Conservation (phyloP, 2,888 invertebrate genomes). For the Andrena minutula region DNA sequence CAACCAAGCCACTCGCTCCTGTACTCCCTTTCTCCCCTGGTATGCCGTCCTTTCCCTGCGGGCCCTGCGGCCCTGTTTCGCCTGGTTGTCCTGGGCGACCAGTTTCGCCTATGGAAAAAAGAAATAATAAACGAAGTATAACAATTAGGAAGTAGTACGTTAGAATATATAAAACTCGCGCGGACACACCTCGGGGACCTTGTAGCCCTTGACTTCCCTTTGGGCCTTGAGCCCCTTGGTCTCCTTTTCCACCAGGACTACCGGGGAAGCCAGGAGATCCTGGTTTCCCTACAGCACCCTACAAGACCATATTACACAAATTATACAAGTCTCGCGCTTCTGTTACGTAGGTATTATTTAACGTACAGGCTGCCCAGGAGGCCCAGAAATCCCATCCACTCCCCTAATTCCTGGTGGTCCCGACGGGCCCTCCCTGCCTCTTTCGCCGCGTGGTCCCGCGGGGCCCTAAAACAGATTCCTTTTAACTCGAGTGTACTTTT, state of each 20-base stretch:
- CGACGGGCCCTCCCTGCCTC: constrained; percentile 93
- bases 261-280: constrained; percentile 95
- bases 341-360: constrained; percentile 1
- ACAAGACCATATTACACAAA: constrained; percentile 56
- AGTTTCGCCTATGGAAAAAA: constrained; percentile 87
- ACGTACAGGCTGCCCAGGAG: constrained; percentile 91
- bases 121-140: background rate
- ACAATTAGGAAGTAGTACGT: background rate
- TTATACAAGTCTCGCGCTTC: background rate
- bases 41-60: constrained; percentile 92
- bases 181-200: constrained; percentile 89
- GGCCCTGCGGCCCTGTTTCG: constrained; percentile 91
- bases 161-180: background rate
- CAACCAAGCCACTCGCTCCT: constrained; percentile 90
- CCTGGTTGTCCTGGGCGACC: constrained; percentile 92
- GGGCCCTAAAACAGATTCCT: constrained; percentile 87
- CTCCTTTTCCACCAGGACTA: constrained; percentile 92
- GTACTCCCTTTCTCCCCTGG: constrained; percentile 92
- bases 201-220: constrained; percentile 94
- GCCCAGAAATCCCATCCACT: constrained; percentile 91
- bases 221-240: constrained; percentile 90
- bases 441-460: constrained; percentile 92
- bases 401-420: constrained; percentile 92
- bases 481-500: constrained; percentile 14
- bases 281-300: constrained; percentile 93